A percentile compares a stretch with the other conserved stretches of the same genome.
Evolutionary conservation across 2,113 vertebrate genomes (phyloP).

Genomic region (Callorhinus ursinus): DNA sequence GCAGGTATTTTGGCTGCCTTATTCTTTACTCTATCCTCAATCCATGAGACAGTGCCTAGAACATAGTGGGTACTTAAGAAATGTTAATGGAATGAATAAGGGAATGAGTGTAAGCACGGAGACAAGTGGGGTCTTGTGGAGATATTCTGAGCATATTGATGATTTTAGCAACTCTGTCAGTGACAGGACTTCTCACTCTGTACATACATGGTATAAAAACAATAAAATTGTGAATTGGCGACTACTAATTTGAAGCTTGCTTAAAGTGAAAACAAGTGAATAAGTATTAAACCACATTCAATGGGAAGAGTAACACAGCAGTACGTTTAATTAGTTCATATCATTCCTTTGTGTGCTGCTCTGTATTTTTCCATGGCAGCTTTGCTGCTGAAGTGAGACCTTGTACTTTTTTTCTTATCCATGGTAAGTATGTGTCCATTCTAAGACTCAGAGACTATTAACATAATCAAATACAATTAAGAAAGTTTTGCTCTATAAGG

Average conservation of each 20-base stretch:
- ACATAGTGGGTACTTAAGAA: background rate
- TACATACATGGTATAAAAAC: background rate
- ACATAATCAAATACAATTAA: constrained; percentile 39
- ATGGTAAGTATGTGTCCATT: constrained; percentile 14
- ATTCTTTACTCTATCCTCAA: background rate
- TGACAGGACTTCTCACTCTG: background rate
- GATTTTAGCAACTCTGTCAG: background rate
- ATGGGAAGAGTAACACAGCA: background rate
- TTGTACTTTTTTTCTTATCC: background rate
- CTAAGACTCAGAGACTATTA: constrained; percentile 47
- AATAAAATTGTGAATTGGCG: background rate
- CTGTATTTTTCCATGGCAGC: background rate
- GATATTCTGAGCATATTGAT: background rate
- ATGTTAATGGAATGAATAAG: background rate
- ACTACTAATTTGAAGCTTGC: background rate
- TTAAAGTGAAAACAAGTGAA: constrained; percentile 34
- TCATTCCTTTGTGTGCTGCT: background rate
- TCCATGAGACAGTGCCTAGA: background rate
- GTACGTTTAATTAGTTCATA: constrained; percentile 40
- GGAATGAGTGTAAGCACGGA: background rate
- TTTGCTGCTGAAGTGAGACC: constrained; percentile 20
- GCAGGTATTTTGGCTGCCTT: background rate
- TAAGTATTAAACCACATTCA: background rate
- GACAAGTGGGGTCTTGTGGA: background rate
- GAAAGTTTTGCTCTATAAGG: constrained; percentile 45